A percentile compares a stretch with the other conserved stretches of the same genome.
Evolutionary conservation across 1,140 invertebrate species (phyloP).

Genomic region (Psix sp.): DNA sequence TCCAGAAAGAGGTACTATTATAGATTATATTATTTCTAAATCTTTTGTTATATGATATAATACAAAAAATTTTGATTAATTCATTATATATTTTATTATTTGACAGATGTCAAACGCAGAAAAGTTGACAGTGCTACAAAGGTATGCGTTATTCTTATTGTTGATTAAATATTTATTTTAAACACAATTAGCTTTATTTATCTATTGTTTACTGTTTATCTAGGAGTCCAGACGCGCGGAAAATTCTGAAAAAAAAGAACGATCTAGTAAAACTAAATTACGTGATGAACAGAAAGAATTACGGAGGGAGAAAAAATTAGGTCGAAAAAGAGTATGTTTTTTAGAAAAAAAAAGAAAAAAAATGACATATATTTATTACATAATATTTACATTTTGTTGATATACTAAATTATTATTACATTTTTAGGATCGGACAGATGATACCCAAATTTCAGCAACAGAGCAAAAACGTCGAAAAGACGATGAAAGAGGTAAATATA

Average conservation of each 20-base stretch:
- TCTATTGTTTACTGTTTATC: not conserved
- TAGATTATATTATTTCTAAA: not conserved
- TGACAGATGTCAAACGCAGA: slow-evolving; percentile 86
- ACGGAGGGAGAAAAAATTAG: slow-evolving; percentile 85
- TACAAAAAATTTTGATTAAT: too few relatives aligned
- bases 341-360: not conserved
- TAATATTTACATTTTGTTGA: too few relatives aligned
- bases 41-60: not conserved
- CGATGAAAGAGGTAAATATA: slow-evolving; percentile 83
- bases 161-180: slow-evolving; percentile 21
- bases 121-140: slow-evolving; percentile 87
- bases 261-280: slow-evolving; percentile 80
- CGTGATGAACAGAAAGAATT: slow-evolving; percentile 83
- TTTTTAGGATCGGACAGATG: slow-evolving; percentile 82
- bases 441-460: slow-evolving; percentile 75
- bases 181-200: not conserved
- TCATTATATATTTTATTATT: slow-evolving; percentile 46
- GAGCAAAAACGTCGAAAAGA: slow-evolving; percentile 86
- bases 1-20: slow-evolving; percentile 76
- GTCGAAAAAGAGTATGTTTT: slow-evolving; percentile 82
- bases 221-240: slow-evolving; percentile 79
- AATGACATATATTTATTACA: too few relatives aligned
- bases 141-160: slow-evolving; percentile 80
- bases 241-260: slow-evolving; percentile 82
- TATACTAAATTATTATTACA: too few relatives aligned